Evolutionary conservation across 2,888 invertebrate species (phyloP), one percentile per base, ranked within the genome.

Genomic region (Nyleta sp.): DNA sequence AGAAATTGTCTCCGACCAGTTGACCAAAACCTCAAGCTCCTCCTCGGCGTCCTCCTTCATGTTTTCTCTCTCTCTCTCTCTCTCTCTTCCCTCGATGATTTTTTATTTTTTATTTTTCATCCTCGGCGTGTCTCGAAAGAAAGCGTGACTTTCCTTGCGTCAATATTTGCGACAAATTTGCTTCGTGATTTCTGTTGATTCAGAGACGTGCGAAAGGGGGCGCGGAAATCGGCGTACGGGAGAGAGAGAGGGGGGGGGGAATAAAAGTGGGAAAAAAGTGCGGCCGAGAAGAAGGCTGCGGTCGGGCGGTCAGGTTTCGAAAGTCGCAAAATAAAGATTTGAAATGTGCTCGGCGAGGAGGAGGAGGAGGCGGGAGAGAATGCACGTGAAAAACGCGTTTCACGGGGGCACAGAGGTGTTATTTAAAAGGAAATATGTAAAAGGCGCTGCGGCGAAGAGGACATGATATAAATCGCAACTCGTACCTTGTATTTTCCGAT

Each of bases 401-500:
- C 44, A 44, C 50, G 60, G 28, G 55, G n/a, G 28, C 28, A 28
- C 28, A 28, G 28, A 28, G 28, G 4, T 28, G 28, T 28, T 28
- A 70, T 74, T 78, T 71, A 67, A 74, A 70, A 60, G 53, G 52
- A 75, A 79, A 79, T 71, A 79, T 67, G 71, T 75, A 75, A 79
- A 71, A 72, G 71, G 73, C 71, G 65, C 71, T 71, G 76, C 24
- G 79, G 74, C 50, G 70, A 59, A 50, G 38, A 57, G 73, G 78
- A 78, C 78, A 78, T 68, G 78, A 78, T 74, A 78, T 74, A 78
- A 78, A 78, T 78, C 71, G 78, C 65, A 72, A 80, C 79, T 72
- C 74, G 68, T 86, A 90, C 90, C 89, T 87, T 89, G 82, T 86
- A 89, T 84, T 88, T 90, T 73, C 89, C 89, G 80, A 89, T 89